Base-by-base conservation (phyloP, 2,797 vertebrate species). In the Sebastes kiyomatsui region DNA sequence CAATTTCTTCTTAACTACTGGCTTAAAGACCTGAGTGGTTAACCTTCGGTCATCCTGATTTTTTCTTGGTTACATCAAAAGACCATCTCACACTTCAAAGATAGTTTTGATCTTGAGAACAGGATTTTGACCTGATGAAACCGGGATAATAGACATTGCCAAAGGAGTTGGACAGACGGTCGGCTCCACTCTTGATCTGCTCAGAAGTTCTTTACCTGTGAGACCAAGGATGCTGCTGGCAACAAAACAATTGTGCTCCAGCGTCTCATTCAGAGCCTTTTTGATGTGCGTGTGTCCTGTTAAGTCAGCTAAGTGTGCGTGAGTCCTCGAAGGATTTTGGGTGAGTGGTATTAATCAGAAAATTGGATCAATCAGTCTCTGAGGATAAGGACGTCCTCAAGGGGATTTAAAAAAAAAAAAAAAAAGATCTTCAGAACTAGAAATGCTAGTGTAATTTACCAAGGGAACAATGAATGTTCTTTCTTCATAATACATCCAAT, bases 41-140 rank as follows among this genome's bases (percentile, higher is more conserved):
- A 88, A 84, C 78, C 62, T 81, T 81, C 9, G 60, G 74, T 87
- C 83, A 86, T 61, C 32, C 46, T 5, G 3, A 75, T 72, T 73
- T 70, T 30, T 69, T 65, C 56, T 56, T 52, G 16, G 2, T 56
- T 66, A 69, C 83, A 84, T 90, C 86, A 90, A 79, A 89, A 85
- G 73, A 85, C 42, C 62, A 71, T 73, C 54, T 69, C 28, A 62
- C 12, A 77, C 87, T 87, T 92, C 84, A 92, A 92, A 90, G 83
- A 71, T 78, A 8, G 71, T 83, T 92, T 90, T 91, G 86, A 92
- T 88, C 75, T 79, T 1, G 1, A 85, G 73, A 81, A 77, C 56
- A 71, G 38, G 75, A 75, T 87, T 87, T 77, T 81, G 79, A 83
- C 77, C 83, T 78, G 82, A 91, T 85, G 86, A 88, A 90, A 84